Base-by-base conservation (phyloP, 1,140 invertebrate genomes). In the Drosophila subpulchrella region DNA sequence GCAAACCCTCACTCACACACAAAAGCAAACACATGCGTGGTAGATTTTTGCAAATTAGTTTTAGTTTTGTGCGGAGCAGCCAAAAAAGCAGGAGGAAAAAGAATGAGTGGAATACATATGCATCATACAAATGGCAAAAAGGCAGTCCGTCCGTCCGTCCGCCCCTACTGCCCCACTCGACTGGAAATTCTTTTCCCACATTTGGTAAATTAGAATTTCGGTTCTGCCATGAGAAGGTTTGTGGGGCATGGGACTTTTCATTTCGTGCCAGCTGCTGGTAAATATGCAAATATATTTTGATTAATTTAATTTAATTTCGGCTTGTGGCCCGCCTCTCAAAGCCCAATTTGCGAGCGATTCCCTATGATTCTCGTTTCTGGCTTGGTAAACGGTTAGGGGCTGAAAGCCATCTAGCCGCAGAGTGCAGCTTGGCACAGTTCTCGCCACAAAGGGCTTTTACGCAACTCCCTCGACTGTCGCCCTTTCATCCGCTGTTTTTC, bases 31-130 rank as follows among this genome's bases (percentile, higher is more conserved):
- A 84, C 58, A 80, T 67, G 81, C 73, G 72, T 77, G 74, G 81
- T 72, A 77, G 81, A 72, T 84, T 84, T 77, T 84, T 80, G 73
- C 79, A 88, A 88, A 88, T 88, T 88, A 88, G 84, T 88, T 88
- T 88, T 89, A 80, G 83, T 84, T 84, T 81, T 79, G 75, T 88
- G 60, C 62, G 51, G 56, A 50, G 44, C 53, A 47, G 47, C 39
- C 60, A 54, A 74, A 67, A 50, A 47, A 47, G 41, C 65, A 58
- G 47, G 46, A 42, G 41, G 53, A 51, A 39, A 46, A 50, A 55
- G 32, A 78, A 72, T 75, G 75, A 72, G 78, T 60, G 61, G 61
- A 56, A 75, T 66, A 57, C 48, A 63, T 81, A 81, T 74, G 65
- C 75, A 78, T 78, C 71, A 71, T 59, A 78, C 60, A 78, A 71